Percentiles rank a stretch among this genome's conserved stretches.
Evolutionary conservation across 2,113 vertebrate species (phyloP).

Genomic region (Pagrus major): DNA sequence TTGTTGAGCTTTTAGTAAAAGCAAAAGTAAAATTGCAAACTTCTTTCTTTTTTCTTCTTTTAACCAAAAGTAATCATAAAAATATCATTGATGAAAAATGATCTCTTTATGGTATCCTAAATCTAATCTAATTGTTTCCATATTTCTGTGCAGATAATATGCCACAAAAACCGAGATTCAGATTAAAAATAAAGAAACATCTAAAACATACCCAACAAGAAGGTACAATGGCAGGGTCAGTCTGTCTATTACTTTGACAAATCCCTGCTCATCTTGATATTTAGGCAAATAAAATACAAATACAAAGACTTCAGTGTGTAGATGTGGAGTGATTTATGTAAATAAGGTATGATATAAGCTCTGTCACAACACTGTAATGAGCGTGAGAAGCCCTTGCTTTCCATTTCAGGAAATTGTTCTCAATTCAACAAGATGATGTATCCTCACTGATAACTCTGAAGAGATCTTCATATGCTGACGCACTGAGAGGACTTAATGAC

Average conservation of each 20-base stretch:
- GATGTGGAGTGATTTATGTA: constrained; percentile 1
- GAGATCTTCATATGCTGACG: constrained; percentile 69
- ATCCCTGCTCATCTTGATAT: background rate
- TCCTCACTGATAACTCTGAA: constrained; percentile 67
- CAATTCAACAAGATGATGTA: constrained; percentile 63
- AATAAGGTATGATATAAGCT: constrained; percentile 25
- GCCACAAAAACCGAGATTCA: background rate
- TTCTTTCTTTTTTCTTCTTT: background rate
- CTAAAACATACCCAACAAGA: background rate
- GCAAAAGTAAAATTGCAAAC: background rate
- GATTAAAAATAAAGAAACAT: background rate
- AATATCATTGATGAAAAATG: background rate
- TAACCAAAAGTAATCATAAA: background rate
- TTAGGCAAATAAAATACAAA: background rate
- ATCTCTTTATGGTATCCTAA: background rate
- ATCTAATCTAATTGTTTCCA: background rate
- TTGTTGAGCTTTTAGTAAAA: no score
- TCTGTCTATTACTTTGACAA: background rate
- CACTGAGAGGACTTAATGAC: constrained; percentile 67
- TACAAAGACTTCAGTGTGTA: background rate
- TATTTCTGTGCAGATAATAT: background rate
- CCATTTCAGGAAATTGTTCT: constrained; percentile 71
- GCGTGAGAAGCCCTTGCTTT: constrained; percentile 53
- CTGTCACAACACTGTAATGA: constrained; percentile 42
- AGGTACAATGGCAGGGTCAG: background rate